Conservation (phyloP, 2,113 vertebrate species). For the Tonatia bakeri region DNA sequence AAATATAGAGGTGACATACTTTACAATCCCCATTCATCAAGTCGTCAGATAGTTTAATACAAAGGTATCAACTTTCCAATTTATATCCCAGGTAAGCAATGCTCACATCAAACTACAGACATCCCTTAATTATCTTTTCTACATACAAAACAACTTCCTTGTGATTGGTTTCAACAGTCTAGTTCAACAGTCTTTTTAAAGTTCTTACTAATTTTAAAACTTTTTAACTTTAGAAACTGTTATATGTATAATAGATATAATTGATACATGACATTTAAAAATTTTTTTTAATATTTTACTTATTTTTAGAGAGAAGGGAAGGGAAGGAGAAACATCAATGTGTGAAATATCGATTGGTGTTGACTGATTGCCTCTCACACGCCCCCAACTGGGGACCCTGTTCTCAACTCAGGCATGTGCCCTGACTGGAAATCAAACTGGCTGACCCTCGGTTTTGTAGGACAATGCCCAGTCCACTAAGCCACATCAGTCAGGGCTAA, state of each 20-base stretch:
- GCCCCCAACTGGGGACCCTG: too few relatives aligned
- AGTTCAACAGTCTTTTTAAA: background rate
- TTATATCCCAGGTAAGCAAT: background rate
- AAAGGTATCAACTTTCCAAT: background rate
- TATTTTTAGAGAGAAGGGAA: too few relatives aligned
- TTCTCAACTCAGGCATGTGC: too few relatives aligned
- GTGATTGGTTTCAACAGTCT: background rate
- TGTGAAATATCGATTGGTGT: too few relatives aligned
- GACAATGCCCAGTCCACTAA: too few relatives aligned
- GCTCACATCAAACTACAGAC: background rate
- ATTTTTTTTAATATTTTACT: background rate
- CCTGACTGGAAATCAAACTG: too few relatives aligned
- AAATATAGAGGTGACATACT: background rate
- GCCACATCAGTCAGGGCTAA: too few relatives aligned
- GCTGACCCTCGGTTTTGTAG: too few relatives aligned
- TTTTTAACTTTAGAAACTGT: conserved; percentile 1
- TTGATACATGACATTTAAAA: conserved; percentile 26
- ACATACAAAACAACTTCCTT: background rate
- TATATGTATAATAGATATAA: background rate
- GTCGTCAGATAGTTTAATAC: background rate
- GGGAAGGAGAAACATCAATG: too few relatives aligned
- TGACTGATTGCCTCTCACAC: too few relatives aligned
- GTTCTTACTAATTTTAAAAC: background rate
- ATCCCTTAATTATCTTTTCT: background rate
- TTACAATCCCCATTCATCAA: background rate